Conservation (phyloP, 2,888 invertebrate genomes). For the Andrena flavipes region DNA sequence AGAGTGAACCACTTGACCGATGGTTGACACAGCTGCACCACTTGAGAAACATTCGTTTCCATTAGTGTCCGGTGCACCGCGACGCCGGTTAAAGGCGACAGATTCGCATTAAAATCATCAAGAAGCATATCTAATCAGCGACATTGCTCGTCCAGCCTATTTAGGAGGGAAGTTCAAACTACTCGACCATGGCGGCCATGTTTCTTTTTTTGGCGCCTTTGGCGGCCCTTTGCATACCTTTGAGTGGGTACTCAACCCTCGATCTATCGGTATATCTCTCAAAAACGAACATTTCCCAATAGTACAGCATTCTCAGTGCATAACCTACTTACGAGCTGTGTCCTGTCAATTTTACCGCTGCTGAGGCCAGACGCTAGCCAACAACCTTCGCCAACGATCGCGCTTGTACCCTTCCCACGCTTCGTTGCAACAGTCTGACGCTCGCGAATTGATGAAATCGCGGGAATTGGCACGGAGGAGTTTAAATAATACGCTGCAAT, state of each 20-base stretch:
- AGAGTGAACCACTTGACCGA: constrained; percentile 56
- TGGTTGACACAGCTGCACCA: constrained; percentile 56
- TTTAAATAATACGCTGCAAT: not conserved
- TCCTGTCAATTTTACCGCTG: constrained; percentile 27
- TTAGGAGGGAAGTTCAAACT: not conserved
- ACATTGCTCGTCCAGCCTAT: not conserved
- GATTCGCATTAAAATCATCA: constrained; percentile 4
- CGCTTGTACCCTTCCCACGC: constrained; percentile 8
- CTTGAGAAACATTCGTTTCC: constrained; percentile 65
- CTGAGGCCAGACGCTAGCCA: not conserved
- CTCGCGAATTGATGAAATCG: not conserved
- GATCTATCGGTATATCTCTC: not conserved
- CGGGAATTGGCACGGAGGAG: not conserved
- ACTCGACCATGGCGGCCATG: not conserved
- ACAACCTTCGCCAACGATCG: constrained; percentile 16
- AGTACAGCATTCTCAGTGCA: constrained; percentile 5
- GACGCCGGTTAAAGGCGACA: constrained; percentile 2
- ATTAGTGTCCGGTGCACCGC: constrained; percentile 35
- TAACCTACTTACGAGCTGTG: constrained; percentile 9
- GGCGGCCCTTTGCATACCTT: not conserved
- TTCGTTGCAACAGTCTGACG: not conserved
- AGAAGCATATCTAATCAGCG: not conserved
- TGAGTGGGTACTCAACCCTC: too few relatives aligned
- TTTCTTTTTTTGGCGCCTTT: constrained; percentile 18
- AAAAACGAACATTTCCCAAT: constrained; percentile 1